Evolutionary conservation across 2,888 invertebrate species (phyloP).

Genomic region (Cartodere bifasciata): DNA sequence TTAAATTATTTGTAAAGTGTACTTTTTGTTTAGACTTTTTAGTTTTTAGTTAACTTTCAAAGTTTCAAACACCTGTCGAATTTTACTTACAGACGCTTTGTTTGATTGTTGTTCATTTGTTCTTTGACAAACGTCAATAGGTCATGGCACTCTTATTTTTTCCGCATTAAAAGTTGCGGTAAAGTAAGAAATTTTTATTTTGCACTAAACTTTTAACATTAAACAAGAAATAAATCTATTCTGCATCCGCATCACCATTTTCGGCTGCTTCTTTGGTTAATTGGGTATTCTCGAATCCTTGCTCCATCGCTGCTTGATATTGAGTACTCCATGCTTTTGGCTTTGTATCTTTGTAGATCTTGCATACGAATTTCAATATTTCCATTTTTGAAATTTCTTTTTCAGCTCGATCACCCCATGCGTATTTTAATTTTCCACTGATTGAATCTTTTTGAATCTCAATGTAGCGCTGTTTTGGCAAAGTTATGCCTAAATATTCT

Average conservation of each 20-base stretch:
- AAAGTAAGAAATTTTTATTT: too few relatives aligned
- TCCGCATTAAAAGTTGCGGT: too few relatives aligned
- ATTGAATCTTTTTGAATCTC: slow-evolving; percentile 18
- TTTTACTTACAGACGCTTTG: too few relatives aligned
- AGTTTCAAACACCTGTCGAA: too few relatives aligned
- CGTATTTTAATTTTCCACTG: slow-evolving; percentile 17
- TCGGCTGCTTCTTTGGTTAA: neutral
- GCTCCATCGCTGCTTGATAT: slow-evolving; percentile 18
- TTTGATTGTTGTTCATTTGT: too few relatives aligned
- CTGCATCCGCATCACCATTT: neutral
- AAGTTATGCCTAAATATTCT: slow-evolving; percentile 19
- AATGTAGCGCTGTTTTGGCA: slow-evolving; percentile 22
- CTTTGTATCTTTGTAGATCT: slow-evolving; percentile 20
- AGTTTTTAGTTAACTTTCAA: too few relatives aligned
- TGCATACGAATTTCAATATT: slow-evolving; percentile 23
- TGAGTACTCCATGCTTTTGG: slow-evolving; percentile 22
- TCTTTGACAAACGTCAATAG: too few relatives aligned
- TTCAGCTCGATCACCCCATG: slow-evolving; percentile 24
- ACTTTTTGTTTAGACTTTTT: too few relatives aligned
- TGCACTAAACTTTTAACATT: too few relatives aligned
- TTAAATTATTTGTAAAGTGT: too few relatives aligned
- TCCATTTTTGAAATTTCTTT: slow-evolving; percentile 23
- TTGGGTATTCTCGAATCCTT: slow-evolving; percentile 18
- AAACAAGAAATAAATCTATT: too few relatives aligned
- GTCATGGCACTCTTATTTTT: too few relatives aligned